Evolutionary conservation across 2,888 invertebrate species (phyloP), one percentile per base, ranked within the genome.

Genomic region (Eurytoma adleriae): DNA sequence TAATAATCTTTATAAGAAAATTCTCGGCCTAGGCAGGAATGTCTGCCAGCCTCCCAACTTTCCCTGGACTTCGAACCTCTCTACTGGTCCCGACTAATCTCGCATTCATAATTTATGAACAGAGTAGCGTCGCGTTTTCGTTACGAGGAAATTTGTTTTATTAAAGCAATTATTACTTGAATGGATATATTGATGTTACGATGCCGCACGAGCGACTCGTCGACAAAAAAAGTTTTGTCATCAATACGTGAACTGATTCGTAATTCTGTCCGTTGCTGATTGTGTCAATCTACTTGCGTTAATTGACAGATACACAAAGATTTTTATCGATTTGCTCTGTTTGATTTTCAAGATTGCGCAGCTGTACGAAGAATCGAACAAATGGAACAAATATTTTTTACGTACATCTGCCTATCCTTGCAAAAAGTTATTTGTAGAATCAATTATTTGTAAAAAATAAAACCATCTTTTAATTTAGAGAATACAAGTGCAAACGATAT

Each of bases 51-150:
- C 56, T 18, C 18, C 14, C 50, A 56, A 56, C 56, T 69, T 69
- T 69, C 48, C 40, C 4, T 30, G 20, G 2, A 18, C 40, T 40
- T 40, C 40, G 40, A 40, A 7, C 40, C 40, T 5, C 0, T 30
- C 2, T 4, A 3, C 2, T 4, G 40, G 7, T 40, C 56, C 13
- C 16, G 7, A 3, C 13, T 12, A 12, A 24, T 16, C 30, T 7
- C 24, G 20, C 40, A 59, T 70, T 48, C 70, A 70, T 71, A 57
- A 71, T 48, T 59, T 24, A 71, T 20, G 59, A 61, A 61, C 54
- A n/a, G n/a, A n/a, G 48, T 3, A 16, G 3, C 20, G 5, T 2
- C 40, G 48, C 40, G 20, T 66, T 48, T 40, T 57, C 16, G 7
- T 40, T 7, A 7, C 40, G 5, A 40, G 7, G 4, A 40, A 5